phyloP scores from a whole-genome alignment of 1,140 invertebrate genomes.

The Lepidurus apus region DNA sequence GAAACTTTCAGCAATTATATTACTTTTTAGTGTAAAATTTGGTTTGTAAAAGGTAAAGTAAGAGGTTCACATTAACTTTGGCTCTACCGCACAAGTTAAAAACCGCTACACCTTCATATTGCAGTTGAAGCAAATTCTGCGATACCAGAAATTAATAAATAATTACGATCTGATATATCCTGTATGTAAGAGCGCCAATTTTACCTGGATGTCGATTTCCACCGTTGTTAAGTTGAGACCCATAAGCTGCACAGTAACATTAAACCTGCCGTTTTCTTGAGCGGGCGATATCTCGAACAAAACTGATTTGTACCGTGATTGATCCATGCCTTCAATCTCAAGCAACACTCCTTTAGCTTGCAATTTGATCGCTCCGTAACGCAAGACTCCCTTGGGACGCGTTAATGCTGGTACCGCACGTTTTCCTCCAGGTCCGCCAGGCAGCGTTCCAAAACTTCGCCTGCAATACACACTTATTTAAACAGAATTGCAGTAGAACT shows the following conservation, averaged over 20 bases:
- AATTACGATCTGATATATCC: conserved; percentile 30
- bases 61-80: conserved; percentile 70
- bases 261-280: conserved; percentile 62
- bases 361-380: conserved; percentile 65
- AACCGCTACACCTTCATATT: conserved; percentile 70
- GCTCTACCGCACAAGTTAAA: conserved; percentile 76
- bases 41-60: conserved; percentile 67
- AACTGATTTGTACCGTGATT: conserved; percentile 66
- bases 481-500: conserved; percentile 8
- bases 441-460: conserved; percentile 24
- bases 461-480: background rate
- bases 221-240: conserved; percentile 70
- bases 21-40: conserved; percentile 66
- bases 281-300: conserved; percentile 69
- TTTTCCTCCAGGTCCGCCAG: conserved; percentile 8
- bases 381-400: conserved; percentile 48
- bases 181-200: background rate
- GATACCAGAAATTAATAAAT: conserved; percentile 39
- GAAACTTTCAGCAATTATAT: background rate
- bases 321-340: conserved; percentile 63
- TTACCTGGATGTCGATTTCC: conserved; percentile 59
- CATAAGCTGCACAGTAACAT: conserved; percentile 70
- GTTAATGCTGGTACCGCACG: background rate
- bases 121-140: conserved; percentile 66
- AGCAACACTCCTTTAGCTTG: conserved; percentile 68